Evolutionary conservation across 2,113 vertebrate species (phyloP), one percentile per base, ranked within the genome.

Genomic region (Sinocyclocheilus maitianheensis): DNA sequence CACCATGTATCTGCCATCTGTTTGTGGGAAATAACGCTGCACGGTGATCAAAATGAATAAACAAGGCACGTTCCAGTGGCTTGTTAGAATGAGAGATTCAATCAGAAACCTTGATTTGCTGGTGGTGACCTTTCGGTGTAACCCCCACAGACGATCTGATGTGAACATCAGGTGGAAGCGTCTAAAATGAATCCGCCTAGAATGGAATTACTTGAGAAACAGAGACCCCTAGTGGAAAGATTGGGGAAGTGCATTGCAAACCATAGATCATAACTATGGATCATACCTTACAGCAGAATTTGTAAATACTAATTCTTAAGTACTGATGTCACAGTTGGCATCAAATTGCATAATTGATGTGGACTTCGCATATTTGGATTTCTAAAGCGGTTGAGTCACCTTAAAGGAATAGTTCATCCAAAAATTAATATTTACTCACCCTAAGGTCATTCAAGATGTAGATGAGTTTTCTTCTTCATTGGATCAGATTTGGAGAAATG

Each of bases 181-280:
- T 62, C 18, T 26, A 16, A 80, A 75, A n/a, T 18, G 12, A 80
- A 30, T 24, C 34, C 20, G 10, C 2, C 30, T 55, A 9, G 13
- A 84, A 83, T 18, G 46, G 14, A 77, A 86, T 91, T 58, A 37
- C 40, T 94, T 90, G 88, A 88, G 79, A 89, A 84, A 93, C 86
- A 92, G 93, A 90, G 92, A 92, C 93, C 86, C 93, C 92, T 72
- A 24, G 88, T 94, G 94, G 93, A 82, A 4, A 3, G 5, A 60
- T 77, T 40, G 0, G 84, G 43, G 12, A 46, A 37, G 67, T 90
- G 85, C 92, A 84, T 72, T 81, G 77, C 40, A 75, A 48, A 24
- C 22, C 20, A 10, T 43, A 0, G 10, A n/a, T 72, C 16, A 4
- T 14, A 55, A 22, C 20, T 10, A 11, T n/a, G 58, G 7, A 43